Percentiles rank a stretch among this genome's conserved stretches.
These are phyloP conservation scores for Poecilia picta DNA, from an alignment of 2,797 vertebrate species.

Conservation along the genomic window DNA sequence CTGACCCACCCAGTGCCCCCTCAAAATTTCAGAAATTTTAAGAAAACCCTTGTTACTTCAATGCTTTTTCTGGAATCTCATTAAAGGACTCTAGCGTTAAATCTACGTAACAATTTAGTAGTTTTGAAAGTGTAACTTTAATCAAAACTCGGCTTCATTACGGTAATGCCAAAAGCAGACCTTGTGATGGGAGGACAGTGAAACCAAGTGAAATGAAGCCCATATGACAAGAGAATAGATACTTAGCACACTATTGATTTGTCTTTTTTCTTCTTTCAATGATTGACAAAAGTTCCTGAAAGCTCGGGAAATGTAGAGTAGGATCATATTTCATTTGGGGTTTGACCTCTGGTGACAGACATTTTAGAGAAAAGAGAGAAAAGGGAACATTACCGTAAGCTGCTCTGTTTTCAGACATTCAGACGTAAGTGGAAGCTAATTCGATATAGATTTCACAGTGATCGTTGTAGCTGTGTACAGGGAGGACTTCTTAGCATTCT, in stretches of 20 bases:
- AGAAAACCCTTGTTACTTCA: not conserved
- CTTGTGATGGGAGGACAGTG: not conserved
- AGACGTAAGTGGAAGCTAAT: conserved; percentile 3
- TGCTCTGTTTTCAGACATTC: conserved; percentile 1
- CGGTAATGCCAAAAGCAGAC: not conserved
- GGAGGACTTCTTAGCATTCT: conserved; percentile 29
- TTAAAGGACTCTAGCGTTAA: not conserved
- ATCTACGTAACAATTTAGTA: not conserved
- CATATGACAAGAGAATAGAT: conserved; percentile 30
- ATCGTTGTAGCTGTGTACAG: conserved; percentile 1
- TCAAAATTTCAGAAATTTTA: not conserved
- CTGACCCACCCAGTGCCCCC: not conserved
- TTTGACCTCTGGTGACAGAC: not conserved
- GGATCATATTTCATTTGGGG: conserved; percentile 16
- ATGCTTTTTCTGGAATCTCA: not conserved
- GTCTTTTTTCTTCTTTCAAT: conserved; percentile 6
- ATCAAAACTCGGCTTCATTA: not conserved
- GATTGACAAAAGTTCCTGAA: conserved; percentile 25
- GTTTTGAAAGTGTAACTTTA: not conserved
- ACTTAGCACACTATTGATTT: conserved; percentile 19
- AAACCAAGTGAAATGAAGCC: conserved; percentile 45
- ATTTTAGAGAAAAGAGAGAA: not conserved
- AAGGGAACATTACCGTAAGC: conserved; percentile 7
- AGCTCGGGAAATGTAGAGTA: not conserved
- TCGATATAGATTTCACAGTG: conserved; percentile 27